Evolutionary conservation across 2,797 vertebrate genomes (phyloP), one percentile per base, ranked within the genome.

Genomic region (Strix occidentalis): DNA sequence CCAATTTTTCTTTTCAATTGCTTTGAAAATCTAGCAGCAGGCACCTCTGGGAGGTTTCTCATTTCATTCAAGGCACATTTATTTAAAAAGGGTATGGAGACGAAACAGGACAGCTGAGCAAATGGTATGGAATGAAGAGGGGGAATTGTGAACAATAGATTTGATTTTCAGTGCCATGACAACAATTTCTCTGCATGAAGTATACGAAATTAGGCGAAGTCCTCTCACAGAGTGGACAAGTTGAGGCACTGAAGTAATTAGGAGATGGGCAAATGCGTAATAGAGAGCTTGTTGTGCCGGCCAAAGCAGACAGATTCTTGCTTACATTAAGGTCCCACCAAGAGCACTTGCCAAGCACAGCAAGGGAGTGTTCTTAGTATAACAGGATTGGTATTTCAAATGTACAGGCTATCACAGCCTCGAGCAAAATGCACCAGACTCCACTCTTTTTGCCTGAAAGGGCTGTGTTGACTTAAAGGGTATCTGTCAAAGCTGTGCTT

Each of bases 1-100:
- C 71, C 85, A 93, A 96, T 88, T 96, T 94, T 95, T 95, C 92
- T 97, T 97, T 93, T 92, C 58, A 96, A 94, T 93, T 95, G 85
- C 87, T 88, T 87, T 81, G 92, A 94, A 96, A 94, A 86, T 93
- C 84, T 84, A 90, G 75, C 89, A 89, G 93, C 78, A 91, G 87
- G 84, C 80, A 89, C 93, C 94, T 91, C 86, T 94, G 94, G 68
- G 93, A 95, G 84, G 60, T 54, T 87, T 84, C 69, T 81, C 87
- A 91, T 95, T 97, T 96, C 69, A 95, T 92, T 87, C 90, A 78
- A 88, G 82, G 82, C 90, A 95, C 87, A 91, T 93, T 86, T 91
- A 84, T 95, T 89, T 84, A 82, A 95, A 90, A 91, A 11, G 71
- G 54, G 37, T 75, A 90, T 7, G 48, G 88, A 86, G 48, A 89